Base-by-base conservation (phyloP, 2,888 invertebrate species). In the Parnassius mnemosyne region DNA sequence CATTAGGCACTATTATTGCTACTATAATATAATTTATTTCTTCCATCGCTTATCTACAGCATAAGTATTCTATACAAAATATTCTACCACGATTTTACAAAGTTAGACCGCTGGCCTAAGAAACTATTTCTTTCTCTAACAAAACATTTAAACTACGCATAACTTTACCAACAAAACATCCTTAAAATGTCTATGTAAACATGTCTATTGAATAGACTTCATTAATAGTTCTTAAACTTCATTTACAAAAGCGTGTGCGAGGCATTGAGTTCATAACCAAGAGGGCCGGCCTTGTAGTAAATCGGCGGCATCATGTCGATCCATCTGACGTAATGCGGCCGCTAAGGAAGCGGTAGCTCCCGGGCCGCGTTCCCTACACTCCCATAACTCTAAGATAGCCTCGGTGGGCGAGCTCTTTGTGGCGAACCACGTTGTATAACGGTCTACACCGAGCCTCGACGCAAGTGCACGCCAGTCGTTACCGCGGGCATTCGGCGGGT, bases 401-500 rank as follows among this genome's bases (percentile, higher is more conserved):
- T 98, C 98, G 10, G 99, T 99, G 11, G 99, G 99, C 72, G 98
- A 98, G 66, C 96, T 95, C 89, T 99, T 98, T 25, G 98, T 98
- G 65, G 98, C 98, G 81, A 99, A 99, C 93, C 97, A 99, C 80
- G 98, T 98, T 69, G 98, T 97, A 84, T 98, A 98, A 80, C 98
- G 95, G 92, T 99, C 98, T 63, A 98, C 97, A 75, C 96, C 95
- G 60, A 99, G 93, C 78, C 96, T 94, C 79, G 97, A 95, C n/a
- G 99, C 98, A 70, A 99, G 90, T 93, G 98, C 96, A 71, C 99
- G 94, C 99, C 99, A 99, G 85, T 99, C 99, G 82, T 97, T 98
- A 55, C 98, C 97, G 72, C 97, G 93, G 12, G 96, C 94, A 75
- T 97, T 97, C 3, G 98, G 98, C 42, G 97, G 97, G 87, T 99